These are phyloP conservation scores for Brachionichthys hirsutus DNA, from an alignment of 2,113 vertebrate genomes.

Conservation along the genomic window DNA sequence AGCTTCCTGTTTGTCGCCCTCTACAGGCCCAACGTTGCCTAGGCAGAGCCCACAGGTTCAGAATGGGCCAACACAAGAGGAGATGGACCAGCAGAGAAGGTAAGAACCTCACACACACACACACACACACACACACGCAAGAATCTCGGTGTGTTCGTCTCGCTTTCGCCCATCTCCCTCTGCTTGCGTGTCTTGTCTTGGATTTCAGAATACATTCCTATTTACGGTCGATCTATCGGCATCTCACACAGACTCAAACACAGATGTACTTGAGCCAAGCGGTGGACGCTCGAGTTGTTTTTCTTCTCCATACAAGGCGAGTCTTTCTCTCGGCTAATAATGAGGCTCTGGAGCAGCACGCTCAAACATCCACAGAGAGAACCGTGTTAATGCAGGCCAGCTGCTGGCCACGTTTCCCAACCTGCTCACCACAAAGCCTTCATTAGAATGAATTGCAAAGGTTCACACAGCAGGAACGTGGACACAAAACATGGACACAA, in stretches of 20 bases:
- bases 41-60: conserved; percentile 91
- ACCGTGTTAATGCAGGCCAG: conserved; percentile 31
- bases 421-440: conserved; percentile 4
- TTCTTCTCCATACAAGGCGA: conserved; percentile 51
- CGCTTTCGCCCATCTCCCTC: neutral
- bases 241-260: neutral
- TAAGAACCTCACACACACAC: conserved; percentile 50
- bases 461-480: neutral
- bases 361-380: neutral
- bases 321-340: conserved; percentile 31
- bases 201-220: neutral
- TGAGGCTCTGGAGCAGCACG: conserved; percentile 1
- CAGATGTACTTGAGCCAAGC: neutral
- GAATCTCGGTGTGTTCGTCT: neutral
- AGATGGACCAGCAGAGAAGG: conserved; percentile 95
- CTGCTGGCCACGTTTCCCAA: conserved; percentile 8
- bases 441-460: neutral
- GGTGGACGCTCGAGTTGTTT: conserved; percentile 22
- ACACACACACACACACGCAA: too few species aligned
- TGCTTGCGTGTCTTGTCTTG: neutral
- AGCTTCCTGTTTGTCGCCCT: conserved; percentile 23
- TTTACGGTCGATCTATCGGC: neutral
- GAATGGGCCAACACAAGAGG: conserved; percentile 93
- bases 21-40: conserved; percentile 89
- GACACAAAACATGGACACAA: neutral